Evolutionary conservation across 2,888 invertebrate species (phyloP).

Genomic region (Melanargia galathea): DNA sequence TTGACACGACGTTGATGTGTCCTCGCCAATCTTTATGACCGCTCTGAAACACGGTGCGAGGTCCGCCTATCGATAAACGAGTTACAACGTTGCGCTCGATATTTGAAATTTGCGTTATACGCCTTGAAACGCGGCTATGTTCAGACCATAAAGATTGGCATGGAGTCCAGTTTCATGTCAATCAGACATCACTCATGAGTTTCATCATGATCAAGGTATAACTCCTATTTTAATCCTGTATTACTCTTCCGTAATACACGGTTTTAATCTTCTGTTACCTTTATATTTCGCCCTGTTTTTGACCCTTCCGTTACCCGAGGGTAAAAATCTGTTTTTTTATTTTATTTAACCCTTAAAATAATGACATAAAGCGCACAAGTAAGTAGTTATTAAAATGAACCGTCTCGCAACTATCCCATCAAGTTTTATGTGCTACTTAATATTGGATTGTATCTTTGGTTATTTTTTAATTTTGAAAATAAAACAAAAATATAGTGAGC

Average conservation of each 20-base stretch:
- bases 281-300: neutral
- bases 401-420: neutral
- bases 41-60: too few species aligned
- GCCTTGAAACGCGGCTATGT: too few species aligned
- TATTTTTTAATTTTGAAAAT: too few species aligned
- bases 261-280: conserved; percentile 12
- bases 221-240: neutral
- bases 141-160: too few species aligned
- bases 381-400: neutral
- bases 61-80: too few species aligned
- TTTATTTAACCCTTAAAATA: neutral
- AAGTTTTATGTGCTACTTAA: neutral
- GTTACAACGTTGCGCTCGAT: too few species aligned
- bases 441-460: neutral
- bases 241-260: neutral
- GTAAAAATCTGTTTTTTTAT: neutral
- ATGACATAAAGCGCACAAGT: conserved; percentile 11
- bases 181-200: too few species aligned
- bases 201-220: neutral
- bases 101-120: too few species aligned
- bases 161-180: too few species aligned
- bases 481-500: too few species aligned
- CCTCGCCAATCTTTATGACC: too few species aligned
- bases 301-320: neutral
- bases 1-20: too few species aligned